Conservation (phyloP, 1,140 invertebrate species). For the Danaus plexippus region DNA sequence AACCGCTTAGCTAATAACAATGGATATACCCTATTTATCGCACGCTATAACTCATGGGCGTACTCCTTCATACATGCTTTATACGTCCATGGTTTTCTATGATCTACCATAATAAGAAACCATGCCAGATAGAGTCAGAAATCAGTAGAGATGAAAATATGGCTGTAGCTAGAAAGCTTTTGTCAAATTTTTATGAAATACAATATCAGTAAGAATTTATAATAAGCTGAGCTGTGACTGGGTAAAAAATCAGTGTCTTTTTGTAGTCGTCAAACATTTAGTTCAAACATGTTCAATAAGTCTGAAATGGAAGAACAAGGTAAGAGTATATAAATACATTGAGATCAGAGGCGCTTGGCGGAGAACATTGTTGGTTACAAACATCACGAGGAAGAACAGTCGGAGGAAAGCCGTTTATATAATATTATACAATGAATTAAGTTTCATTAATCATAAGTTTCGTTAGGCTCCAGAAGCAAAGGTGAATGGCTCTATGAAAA, state of each 20-base stretch:
- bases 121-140: not conserved
- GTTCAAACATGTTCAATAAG: no score
- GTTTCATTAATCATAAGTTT: no score
- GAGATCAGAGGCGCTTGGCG: slow-evolving; percentile 20
- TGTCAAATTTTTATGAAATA: no score
- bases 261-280: not conserved
- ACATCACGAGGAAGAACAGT: slow-evolving; percentile 10
- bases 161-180: no score
- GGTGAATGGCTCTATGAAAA: no score
- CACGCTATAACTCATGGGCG: slow-evolving; percentile 11
- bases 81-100: slow-evolving; percentile 8
- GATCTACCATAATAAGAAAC: not conserved
- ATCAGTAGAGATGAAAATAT: no score
- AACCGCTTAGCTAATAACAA: slow-evolving; percentile 32
- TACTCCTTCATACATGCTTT: slow-evolving; percentile 12
- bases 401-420: no score
- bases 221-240: not conserved
- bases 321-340: slow-evolving; percentile 16
- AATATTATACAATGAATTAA: no score
- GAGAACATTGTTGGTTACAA: slow-evolving; percentile 19
- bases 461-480: no score
- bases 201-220: no score
- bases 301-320: slow-evolving; percentile 8
- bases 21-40: slow-evolving; percentile 21
- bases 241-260: no score